Percentiles rank a stretch among this genome's conserved stretches.
Conservation (phyloP, 2,888 invertebrate species). For the Trilocha varians region DNA sequence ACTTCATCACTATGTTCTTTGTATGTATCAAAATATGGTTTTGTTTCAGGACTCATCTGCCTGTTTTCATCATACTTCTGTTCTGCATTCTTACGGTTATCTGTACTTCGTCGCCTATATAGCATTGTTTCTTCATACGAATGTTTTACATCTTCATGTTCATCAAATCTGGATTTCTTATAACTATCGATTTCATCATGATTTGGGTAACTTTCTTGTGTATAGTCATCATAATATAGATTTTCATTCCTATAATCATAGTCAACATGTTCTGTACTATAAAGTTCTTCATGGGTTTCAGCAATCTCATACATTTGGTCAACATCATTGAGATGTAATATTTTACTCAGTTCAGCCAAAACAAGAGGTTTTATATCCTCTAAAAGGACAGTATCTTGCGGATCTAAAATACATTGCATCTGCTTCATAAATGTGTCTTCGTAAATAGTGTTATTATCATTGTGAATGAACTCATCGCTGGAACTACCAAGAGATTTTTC, state of each 20-base stretch:
- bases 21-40: too few species aligned
- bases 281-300: slow-evolving; percentile 13
- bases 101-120: too few species aligned
- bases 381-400: slow-evolving; percentile 69
- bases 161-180: slow-evolving; percentile 15
- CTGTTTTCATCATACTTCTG: too few species aligned
- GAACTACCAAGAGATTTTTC: slow-evolving; percentile 57
- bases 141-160: slow-evolving; percentile 8
- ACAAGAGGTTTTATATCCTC: slow-evolving; percentile 74
- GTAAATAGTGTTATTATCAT: slow-evolving; percentile 77
- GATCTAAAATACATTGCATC: slow-evolving; percentile 73
- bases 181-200: slow-evolving; percentile 16
- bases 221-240: slow-evolving; percentile 19
- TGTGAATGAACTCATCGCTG: slow-evolving; percentile 68
- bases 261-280: slow-evolving; percentile 7
- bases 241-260: slow-evolving; percentile 19
- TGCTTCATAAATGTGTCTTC: slow-evolving; percentile 84
- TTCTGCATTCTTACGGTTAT: too few species aligned
- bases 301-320: slow-evolving; percentile 28
- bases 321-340: slow-evolving; percentile 59
- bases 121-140: background rate
- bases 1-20: too few species aligned
- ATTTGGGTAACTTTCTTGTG: slow-evolving; percentile 10
- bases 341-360: slow-evolving; percentile 73
- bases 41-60: too few species aligned